Base-by-base conservation (phyloP, 2,888 invertebrate genomes). In the Calameuta idolon region DNA sequence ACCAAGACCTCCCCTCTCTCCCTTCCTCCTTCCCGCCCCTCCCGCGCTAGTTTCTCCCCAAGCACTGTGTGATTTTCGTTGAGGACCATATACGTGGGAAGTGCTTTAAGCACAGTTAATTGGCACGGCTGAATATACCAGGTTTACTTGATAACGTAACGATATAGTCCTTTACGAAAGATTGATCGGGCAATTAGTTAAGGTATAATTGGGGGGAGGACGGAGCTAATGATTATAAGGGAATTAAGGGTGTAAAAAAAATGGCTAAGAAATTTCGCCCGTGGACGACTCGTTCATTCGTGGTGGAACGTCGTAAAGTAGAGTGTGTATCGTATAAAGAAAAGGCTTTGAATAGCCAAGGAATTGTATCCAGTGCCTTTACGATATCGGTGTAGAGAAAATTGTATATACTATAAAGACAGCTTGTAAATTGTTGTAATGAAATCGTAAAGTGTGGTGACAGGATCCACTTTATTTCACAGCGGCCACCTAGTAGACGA, bases 381-480 rank as follows among this genome's bases (percentile, higher is more conserved):
- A 55, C 55, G 23, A 55, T 55, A 55, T 55, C 55, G 55, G 55
- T 55, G 15, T 9, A 23, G 55, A 55, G 23, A 55, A 55, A 55
- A 55, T 55, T 55, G 55, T 55, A 23, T 23, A 55, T 55, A 55
- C 55, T 55, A 23, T 23, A 55, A 33, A 71, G 83, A 76, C 34
- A 69, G 79, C 79, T 82, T 85, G 82, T 84, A 85, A 85, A 84
- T 83, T 85, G 81, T 78, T 80, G 78, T 85, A 85, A 85, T 85
- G 85, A 85, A 85, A 85, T 82, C 84, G 82, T 85, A 84, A 85
- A 85, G 77, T 76, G 76, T 73, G 74, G 79, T 69, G 83, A 81
- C 81, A 75, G 81, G 81, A 79, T 81, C 77, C 78, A 76, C 76
- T 85, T 84, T 85, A 85, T 80, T 79, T 79, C 79, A 78, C 78